Base-by-base conservation (phyloP, 2,797 vertebrate genomes). In the Notamacropus eugenii region DNA sequence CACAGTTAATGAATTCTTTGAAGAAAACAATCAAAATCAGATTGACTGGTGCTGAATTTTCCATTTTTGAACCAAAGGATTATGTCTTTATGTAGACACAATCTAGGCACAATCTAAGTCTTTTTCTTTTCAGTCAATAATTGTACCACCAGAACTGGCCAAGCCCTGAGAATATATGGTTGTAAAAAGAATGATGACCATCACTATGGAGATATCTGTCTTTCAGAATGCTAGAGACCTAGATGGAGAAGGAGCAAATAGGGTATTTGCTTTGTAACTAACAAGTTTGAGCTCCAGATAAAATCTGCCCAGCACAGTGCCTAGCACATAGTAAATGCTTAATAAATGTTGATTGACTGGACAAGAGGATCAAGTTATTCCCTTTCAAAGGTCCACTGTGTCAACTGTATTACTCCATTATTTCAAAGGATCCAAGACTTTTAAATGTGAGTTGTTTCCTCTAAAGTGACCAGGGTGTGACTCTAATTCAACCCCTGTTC, bases 251-350 rank as follows among this genome's bases (percentile, higher is more conserved):
- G 24, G 74, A n/a, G 1, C 14, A 40, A 13, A 1, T 56, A 0
- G 0, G n/a, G 22, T 40, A 74, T 95, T 92, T 31, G 19, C 93
- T 82, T 82, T 90, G 67, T 93, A 95, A 97, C 24, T 34, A 82
- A 54, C 58, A 58, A 54, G 94, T 82, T 55, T 31, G n/a, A 82
- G 40, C 40, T 82, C 40, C 8, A 46, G 19, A 46, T 82, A 82
- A 19, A 74, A 46, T 82, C 74, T 82, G 74, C 24, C 40, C 40
- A 82, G 19, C 22, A 46, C 22, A 24, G 19, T 82, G n/a, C 40
- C n/a, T 82, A 19, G 19, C 22, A 82, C 74, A 46, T 27, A 82
- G n/a, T 82, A 82, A 4, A 4, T 82, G 40, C 74, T 82, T 82
- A 24, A 46, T 46, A 82, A 40, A 40, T 46, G 5, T 74, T 46